phyloP scores from a whole-genome alignment of 2,113 vertebrate species.

The Microtus pennsylvanicus region DNA sequence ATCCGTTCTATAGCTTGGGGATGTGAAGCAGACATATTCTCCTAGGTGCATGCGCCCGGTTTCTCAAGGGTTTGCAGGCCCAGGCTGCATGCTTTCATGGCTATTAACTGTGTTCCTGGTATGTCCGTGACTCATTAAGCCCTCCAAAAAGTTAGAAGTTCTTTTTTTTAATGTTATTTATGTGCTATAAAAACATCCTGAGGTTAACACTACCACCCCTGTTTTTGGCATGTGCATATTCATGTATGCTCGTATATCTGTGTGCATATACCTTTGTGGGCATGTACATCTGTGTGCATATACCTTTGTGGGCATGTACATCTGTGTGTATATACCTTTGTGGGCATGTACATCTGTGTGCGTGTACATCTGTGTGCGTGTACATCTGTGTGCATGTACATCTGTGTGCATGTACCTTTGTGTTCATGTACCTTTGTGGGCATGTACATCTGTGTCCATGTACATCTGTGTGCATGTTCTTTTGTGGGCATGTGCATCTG shows the following conservation, averaged over 20 bases:
- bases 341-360: too few relatives aligned
- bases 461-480: too few relatives aligned
- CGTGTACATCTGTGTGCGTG: too few relatives aligned
- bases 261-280: too few relatives aligned
- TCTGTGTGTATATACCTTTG: rapidly evolving
- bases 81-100: background rate
- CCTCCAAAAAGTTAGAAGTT: background rate
- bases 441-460: too few relatives aligned
- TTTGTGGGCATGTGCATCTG: too few relatives aligned
- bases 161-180: conserved; percentile 18
- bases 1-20: conserved; percentile 51
- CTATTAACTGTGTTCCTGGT: conserved; percentile 43
- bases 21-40: conserved; percentile 45
- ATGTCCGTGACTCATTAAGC: conserved; percentile 6
- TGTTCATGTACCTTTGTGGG: too few relatives aligned
- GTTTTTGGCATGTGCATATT: background rate
- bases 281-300: too few relatives aligned
- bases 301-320: too few relatives aligned
- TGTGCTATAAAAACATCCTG: background rate
- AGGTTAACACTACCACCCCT: background rate
- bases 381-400: too few relatives aligned
- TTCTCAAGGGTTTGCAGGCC: background rate
- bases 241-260: background rate
- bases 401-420: too few relatives aligned
- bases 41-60: background rate